phyloP scores from a whole-genome alignment of 2,113 vertebrate species.

The Cyphomyrus plagiostoma region DNA sequence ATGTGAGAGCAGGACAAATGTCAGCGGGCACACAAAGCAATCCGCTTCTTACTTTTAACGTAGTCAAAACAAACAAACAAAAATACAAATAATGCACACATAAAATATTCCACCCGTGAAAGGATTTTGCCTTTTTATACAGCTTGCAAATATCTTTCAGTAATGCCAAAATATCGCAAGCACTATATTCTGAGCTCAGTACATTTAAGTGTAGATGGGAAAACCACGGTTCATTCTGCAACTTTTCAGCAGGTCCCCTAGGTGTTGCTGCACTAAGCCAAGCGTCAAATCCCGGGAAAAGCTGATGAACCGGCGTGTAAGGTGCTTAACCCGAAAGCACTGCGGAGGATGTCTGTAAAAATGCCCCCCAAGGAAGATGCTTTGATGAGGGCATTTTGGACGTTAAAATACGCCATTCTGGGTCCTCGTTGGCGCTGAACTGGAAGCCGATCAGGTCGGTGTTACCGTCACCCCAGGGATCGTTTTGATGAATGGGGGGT shows the following conservation, averaged over 20 bases:
- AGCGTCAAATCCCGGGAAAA: neutral
- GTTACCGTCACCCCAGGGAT: neutral
- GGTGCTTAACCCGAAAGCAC: neutral
- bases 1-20: neutral
- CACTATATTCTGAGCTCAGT: neutral
- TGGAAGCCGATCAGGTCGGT: neutral
- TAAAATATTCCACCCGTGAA: neutral
- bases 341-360: neutral
- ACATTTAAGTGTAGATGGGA: neutral
- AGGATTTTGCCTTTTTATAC: neutral
- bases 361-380: neutral
- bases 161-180: neutral
- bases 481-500: slow-evolving; percentile 14
- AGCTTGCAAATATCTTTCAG: neutral
- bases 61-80: neutral
- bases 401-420: neutral
- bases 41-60: neutral
- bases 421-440: neutral
- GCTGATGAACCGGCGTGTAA: neutral
- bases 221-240: neutral
- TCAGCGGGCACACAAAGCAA: neutral
- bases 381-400: neutral
- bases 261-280: neutral
- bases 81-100: neutral
- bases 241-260: neutral